Conservation (phyloP, 2,797 vertebrate species). For the Catharus ustulatus region DNA sequence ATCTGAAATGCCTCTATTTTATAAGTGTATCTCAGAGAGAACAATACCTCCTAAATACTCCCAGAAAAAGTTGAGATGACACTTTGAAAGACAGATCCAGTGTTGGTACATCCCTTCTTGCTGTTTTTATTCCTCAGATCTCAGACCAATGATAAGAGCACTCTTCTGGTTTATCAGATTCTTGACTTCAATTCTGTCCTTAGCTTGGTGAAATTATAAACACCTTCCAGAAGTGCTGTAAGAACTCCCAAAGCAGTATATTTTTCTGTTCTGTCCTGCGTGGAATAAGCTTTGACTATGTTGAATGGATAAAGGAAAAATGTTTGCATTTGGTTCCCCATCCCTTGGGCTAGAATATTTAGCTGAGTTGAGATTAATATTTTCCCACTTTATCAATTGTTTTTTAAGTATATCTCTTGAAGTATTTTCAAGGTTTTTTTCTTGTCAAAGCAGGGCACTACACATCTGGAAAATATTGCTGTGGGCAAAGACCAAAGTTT, state of each 20-base stretch:
- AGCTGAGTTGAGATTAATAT: not conserved
- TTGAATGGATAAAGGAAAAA: not conserved
- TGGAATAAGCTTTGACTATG: not conserved
- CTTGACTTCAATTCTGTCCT: not conserved
- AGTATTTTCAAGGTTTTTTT: not conserved
- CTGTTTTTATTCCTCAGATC: not conserved
- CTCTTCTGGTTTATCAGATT: not conserved
- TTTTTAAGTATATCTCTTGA: not conserved
- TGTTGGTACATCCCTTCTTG: not conserved
- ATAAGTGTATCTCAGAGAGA: not conserved
- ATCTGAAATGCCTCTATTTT: not conserved
- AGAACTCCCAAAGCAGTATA: not conserved
- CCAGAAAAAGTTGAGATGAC: not conserved
- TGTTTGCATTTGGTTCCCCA: not conserved
- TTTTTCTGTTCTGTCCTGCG: not conserved
- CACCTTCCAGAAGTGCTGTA: not conserved
- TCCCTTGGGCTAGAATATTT: not conserved
- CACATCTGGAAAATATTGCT: not conserved
- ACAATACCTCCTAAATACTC: not conserved
- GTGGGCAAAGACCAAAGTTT: not conserved
- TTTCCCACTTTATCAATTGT: not conserved
- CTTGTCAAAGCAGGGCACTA: not conserved
- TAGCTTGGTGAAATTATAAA: not conserved
- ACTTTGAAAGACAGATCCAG: not conserved
- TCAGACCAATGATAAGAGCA: not conserved